Conservation (phyloP, 2,888 invertebrate genomes). For the Acronicta alni region DNA sequence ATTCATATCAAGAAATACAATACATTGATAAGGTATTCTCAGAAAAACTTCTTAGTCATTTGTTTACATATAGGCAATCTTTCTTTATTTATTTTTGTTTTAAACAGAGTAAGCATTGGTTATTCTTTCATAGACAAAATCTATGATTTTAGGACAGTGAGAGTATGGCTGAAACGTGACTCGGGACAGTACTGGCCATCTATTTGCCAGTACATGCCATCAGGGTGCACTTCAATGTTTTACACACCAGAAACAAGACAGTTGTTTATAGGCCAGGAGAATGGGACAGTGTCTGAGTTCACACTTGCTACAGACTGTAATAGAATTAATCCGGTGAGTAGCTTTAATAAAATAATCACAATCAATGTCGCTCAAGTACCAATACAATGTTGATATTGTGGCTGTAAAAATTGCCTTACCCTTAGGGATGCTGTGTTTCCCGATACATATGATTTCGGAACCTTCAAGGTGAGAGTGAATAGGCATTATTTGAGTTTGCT, state of each 20-base stretch:
- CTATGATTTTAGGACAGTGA: constrained; percentile 93
- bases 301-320: constrained; percentile 97
- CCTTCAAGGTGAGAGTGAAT: no score
- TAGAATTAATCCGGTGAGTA: constrained; percentile 93
- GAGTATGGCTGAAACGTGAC: constrained; percentile 99
- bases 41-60: background rate
- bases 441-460: no score
- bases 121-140: no score
- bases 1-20: no score
- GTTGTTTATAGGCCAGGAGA: constrained; percentile 98
- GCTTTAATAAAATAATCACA: background rate
- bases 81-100: no score
- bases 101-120: no score
- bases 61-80: background rate
- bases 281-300: constrained; percentile 97
- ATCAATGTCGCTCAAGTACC: no score
- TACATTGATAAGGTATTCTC: no score
- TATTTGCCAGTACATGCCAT: constrained; percentile 98
- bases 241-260: constrained; percentile 96
- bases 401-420: no score
- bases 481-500: no score
- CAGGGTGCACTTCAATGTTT: constrained; percentile 96
- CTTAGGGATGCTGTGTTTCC: no score
- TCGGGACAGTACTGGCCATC: constrained; percentile 99
- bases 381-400: no score